Evolutionary conservation across 2,113 vertebrate genomes (phyloP).

Genomic region (Petaurus breviceps): DNA sequence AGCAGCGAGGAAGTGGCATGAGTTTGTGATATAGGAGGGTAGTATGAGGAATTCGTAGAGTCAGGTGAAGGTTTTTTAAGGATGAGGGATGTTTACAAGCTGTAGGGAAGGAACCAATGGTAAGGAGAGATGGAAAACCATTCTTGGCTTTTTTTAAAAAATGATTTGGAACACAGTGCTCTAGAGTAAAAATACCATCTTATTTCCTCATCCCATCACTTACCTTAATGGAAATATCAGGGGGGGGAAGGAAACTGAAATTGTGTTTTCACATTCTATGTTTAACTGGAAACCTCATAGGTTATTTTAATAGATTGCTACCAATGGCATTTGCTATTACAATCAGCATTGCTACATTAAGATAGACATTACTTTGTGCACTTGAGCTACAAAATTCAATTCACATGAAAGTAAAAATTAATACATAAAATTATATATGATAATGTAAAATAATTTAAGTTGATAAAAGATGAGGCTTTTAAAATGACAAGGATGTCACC

Average conservation of each 20-base stretch:
- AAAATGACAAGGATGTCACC: not conserved
- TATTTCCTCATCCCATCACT: not conserved
- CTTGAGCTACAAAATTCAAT: not conserved
- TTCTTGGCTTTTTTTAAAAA: not conserved
- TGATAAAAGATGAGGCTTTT: not conserved
- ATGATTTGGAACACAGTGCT: not conserved
- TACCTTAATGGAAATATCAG: not conserved
- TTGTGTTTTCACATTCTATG: not conserved
- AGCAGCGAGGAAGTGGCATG: not conserved
- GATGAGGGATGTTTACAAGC: not conserved
- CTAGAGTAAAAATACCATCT: not conserved
- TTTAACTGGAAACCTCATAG: not conserved
- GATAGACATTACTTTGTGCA: not conserved
- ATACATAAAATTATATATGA: not conserved
- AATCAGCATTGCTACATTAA: not conserved
- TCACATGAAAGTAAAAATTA: no score
- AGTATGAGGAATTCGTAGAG: not conserved
- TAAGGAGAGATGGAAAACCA: not conserved
- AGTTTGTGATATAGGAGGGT: not conserved
- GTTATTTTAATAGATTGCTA: not conserved
- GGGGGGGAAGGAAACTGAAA: not conserved
- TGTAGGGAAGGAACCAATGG: not conserved
- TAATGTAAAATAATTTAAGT: not conserved
- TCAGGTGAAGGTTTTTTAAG: not conserved
- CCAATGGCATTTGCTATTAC: not conserved